Conservation (phyloP, 2,888 invertebrate genomes). For the Cheilosia variabilis region DNA sequence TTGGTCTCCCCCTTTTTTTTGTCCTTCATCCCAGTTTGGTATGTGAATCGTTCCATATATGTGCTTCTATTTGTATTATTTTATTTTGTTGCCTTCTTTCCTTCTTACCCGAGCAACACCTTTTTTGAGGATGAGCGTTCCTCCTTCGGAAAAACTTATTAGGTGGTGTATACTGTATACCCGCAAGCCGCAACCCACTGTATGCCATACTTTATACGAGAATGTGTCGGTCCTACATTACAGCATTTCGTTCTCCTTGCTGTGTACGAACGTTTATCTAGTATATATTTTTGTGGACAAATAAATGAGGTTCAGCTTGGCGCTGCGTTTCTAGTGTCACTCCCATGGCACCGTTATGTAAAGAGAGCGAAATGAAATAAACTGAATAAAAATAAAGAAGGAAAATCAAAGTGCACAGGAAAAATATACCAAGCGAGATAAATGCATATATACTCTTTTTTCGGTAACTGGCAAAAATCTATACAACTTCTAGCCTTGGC, state of each 20-base stretch:
- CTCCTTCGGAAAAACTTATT: conserved; percentile 34
- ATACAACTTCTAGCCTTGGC: conserved; percentile 11
- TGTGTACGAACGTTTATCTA: background rate
- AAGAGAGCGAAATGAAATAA: conserved; percentile 27
- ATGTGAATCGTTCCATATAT: conserved; percentile 39
- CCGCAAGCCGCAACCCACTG: background rate
- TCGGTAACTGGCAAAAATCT: background rate
- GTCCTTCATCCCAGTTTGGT: conserved; percentile 35
- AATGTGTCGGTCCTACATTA: conserved; percentile 11
- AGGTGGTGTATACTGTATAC: conserved; percentile 46
- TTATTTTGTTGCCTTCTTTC: background rate
- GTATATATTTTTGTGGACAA: conserved; percentile 35
- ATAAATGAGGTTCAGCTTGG: conserved; percentile 68
- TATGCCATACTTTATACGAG: conserved; percentile 45
- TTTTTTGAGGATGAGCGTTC: conserved; percentile 18
- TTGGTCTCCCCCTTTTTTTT: background rate
- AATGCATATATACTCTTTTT: conserved; percentile 39
- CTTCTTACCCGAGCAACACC: background rate
- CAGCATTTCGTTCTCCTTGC: background rate
- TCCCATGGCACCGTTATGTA: conserved; percentile 51
- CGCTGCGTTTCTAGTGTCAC: conserved; percentile 64
- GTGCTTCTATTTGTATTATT: conserved; percentile 14
- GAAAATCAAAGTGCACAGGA: conserved; percentile 4
- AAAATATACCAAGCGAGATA: conserved; percentile 19
- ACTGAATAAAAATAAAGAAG: background rate